These are phyloP conservation scores for Eristalis pertinax DNA, from an alignment of 2,888 invertebrate species.

Conservation along the genomic window DNA sequence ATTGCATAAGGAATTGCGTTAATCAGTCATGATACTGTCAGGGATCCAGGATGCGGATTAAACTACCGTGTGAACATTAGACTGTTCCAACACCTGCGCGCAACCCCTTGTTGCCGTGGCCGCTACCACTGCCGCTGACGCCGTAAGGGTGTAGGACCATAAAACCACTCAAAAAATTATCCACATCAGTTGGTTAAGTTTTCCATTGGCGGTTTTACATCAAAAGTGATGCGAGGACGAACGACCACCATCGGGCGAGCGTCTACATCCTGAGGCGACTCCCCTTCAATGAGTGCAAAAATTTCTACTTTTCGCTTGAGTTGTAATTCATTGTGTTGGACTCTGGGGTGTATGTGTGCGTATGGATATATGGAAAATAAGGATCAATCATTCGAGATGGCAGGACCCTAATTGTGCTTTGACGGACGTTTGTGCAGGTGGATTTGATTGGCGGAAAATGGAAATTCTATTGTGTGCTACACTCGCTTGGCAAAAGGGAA, in stretches of 20 bases:
- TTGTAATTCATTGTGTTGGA: conserved; percentile 62
- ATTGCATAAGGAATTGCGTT: conserved; percentile 71
- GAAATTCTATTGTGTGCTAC: conserved; percentile 46
- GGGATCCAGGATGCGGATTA: conserved; percentile 77
- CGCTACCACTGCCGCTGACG: conserved; percentile 34
- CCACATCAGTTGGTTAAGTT: conserved; percentile 71
- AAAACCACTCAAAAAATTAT: conserved; percentile 72
- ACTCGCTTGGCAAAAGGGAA: conserved; percentile 15
- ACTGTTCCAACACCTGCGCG: conserved; percentile 78
- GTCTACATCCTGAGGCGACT: conserved; percentile 57
- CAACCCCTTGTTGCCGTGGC: conserved; percentile 41
- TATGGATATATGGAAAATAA: conserved; percentile 59
- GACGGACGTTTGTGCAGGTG: conserved; percentile 70
- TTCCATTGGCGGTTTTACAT: conserved; percentile 71
- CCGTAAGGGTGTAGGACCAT: conserved; percentile 44
- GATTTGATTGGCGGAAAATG: conserved; percentile 65
- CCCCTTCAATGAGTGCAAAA: conserved; percentile 58
- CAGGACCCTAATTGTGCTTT: conserved; percentile 66
- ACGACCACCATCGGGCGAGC: conserved; percentile 24
- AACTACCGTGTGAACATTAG: conserved; percentile 80
- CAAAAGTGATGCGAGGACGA: conserved; percentile 65
- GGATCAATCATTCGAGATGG: conserved; percentile 69
- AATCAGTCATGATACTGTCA: conserved; percentile 73
- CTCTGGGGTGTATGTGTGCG: conserved; percentile 6
- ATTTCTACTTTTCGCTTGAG: conserved; percentile 66